phyloP scores from a whole-genome alignment of 2,888 invertebrate genomes.

The Hypena proboscidalis region DNA sequence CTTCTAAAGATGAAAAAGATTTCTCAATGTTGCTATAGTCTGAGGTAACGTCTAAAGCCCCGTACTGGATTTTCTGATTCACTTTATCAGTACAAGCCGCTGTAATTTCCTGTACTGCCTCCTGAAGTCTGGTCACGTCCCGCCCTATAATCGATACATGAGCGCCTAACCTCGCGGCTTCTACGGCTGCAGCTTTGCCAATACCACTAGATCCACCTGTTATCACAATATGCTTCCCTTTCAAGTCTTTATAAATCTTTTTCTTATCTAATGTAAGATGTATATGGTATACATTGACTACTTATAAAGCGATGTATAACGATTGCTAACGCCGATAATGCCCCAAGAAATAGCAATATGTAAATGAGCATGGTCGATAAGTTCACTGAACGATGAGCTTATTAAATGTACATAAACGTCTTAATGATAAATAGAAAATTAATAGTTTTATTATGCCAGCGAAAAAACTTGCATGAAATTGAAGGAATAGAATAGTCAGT shows the following conservation, averaged over 20 bases:
- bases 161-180: slow-evolving; percentile 92
- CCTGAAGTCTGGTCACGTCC: slow-evolving; percentile 88
- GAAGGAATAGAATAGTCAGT: too few relatives aligned
- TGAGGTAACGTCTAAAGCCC: slow-evolving; percentile 89
- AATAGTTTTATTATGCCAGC: too few relatives aligned
- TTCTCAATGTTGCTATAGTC: slow-evolving; percentile 86
- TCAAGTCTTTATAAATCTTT: slow-evolving; percentile 62
- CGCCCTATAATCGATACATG: slow-evolving; percentile 96
- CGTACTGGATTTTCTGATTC: slow-evolving; percentile 83
- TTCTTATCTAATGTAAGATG: slow-evolving; percentile 57
- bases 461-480: too few relatives aligned
- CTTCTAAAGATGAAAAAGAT: slow-evolving; percentile 86
- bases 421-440: too few relatives aligned
- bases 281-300: too few relatives aligned
- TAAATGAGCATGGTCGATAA: slow-evolving; percentile 27
- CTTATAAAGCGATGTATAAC: slow-evolving; percentile 51
- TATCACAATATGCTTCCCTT: slow-evolving; percentile 88
- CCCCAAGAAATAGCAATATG: slow-evolving; percentile 33
- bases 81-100: slow-evolving; percentile 49
- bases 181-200: slow-evolving; percentile 92
- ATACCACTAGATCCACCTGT: slow-evolving; percentile 99
- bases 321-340: slow-evolving; percentile 41
- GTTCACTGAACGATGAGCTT: too few relatives aligned
- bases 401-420: too few relatives aligned
- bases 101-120: slow-evolving; percentile 85